Conservation (phyloP, 2,797 vertebrate genomes). For the Tragopan temminckii region DNA sequence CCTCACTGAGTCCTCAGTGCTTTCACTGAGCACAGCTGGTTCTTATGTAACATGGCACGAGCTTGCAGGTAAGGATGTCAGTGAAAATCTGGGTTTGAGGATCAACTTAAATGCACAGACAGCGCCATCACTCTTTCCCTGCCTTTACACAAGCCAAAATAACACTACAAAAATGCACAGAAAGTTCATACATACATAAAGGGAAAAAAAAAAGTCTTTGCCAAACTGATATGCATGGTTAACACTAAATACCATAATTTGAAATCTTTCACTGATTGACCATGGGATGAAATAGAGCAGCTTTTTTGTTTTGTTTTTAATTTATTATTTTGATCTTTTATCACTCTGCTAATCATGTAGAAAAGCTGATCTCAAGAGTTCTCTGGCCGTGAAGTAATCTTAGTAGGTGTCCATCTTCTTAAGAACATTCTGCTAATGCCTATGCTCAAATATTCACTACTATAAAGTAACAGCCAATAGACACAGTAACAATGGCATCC, state of each 20-base stretch:
- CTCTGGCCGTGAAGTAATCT: not conserved
- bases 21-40: not conserved
- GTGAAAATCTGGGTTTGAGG: not conserved
- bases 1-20: not conserved
- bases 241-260: not conserved
- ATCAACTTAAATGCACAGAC: not conserved
- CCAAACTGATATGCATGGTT: accelerated
- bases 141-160: not conserved
- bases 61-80: not conserved
- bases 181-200: not conserved
- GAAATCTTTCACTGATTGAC: not conserved
- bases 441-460: not conserved
- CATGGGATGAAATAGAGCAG: not conserved
- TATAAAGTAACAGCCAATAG: not conserved
- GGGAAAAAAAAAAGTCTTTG: not conserved
- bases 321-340: not conserved
- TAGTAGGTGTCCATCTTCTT: accelerated
- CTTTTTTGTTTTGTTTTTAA: not conserved
- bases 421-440: not conserved
- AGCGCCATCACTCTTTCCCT: not conserved
- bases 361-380: not conserved
- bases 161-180: not conserved
- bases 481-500: not conserved
- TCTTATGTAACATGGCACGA: not conserved
- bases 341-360: not conserved